These are phyloP conservation scores for Poecilia picta DNA, from an alignment of 2,797 vertebrate genomes.

Conservation along the genomic window DNA sequence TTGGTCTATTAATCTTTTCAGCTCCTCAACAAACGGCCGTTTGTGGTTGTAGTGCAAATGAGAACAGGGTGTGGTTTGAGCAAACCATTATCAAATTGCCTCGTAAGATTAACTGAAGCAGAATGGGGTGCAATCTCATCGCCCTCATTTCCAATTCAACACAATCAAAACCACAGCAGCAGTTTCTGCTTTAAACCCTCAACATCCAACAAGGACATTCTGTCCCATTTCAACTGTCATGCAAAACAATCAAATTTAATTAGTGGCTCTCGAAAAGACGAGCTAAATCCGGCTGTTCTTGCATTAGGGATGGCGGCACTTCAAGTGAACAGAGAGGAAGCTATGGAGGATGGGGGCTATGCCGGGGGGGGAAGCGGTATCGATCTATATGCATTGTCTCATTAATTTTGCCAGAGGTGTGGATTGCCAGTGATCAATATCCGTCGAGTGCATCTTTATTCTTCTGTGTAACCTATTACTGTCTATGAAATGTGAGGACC, in stretches of 20 bases:
- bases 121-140: not conserved
- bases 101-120: constrained; percentile 32
- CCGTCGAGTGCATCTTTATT: constrained; percentile 91
- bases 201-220: constrained; percentile 60
- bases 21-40: not conserved
- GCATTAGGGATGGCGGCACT: constrained; percentile 33
- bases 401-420: constrained; percentile 94
- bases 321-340: constrained; percentile 1
- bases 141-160: constrained; percentile 15
- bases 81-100: constrained; percentile 5
- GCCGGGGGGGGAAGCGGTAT: constrained; percentile 80
- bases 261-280: constrained; percentile 61
- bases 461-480: constrained; percentile 92
- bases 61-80: constrained; percentile 36
- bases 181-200: constrained; percentile 52
- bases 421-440: constrained; percentile 91
- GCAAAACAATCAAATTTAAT: constrained; percentile 69
- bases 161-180: constrained; percentile 18
- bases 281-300: constrained; percentile 65
- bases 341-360: constrained; percentile 19
- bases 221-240: constrained; percentile 55
- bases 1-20: constrained; percentile 53
- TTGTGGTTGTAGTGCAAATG: constrained; percentile 24
- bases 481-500: constrained; percentile 88
- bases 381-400: constrained; percentile 91